A percentile compares a stretch with the other conserved stretches of the same genome.
These are phyloP conservation scores for Elgonia sp. DNA, from an alignment of 2,888 invertebrate species.

Conservation along the genomic window DNA sequence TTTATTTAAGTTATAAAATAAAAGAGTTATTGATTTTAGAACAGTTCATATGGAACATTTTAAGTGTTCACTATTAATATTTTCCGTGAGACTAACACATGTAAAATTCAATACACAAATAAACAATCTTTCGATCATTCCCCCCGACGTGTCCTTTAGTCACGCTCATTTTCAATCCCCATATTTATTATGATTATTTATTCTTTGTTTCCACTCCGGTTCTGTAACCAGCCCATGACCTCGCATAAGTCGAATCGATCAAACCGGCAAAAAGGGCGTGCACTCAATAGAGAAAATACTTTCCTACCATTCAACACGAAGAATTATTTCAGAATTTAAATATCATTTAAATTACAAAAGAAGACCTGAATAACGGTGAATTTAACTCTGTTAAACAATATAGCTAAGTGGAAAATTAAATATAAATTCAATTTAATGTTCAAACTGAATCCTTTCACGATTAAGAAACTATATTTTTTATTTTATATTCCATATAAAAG, in stretches of 20 bases:
- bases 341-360: too few species aligned
- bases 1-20: background rate
- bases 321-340: too few species aligned
- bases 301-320: slow-evolving; percentile 15
- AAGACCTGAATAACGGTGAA: too few species aligned
- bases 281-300: slow-evolving; percentile 29
- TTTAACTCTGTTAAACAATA: too few species aligned
- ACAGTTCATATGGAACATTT: background rate
- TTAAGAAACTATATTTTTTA: too few species aligned
- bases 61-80: background rate
- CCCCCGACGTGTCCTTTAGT: slow-evolving; percentile 17
- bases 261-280: slow-evolving; percentile 52
- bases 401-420: too few species aligned
- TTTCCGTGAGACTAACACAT: background rate
- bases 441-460: too few species aligned
- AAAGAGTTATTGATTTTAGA: background rate
- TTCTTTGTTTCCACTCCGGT: slow-evolving; percentile 16
- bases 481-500: too few species aligned
- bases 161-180: slow-evolving; percentile 46
- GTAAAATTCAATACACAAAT: background rate
- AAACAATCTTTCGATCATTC: slow-evolving; percentile 7
- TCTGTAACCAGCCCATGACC: slow-evolving; percentile 45
- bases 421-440: too few species aligned
- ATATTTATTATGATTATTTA: slow-evolving; percentile 41
- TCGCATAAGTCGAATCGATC: slow-evolving; percentile 53